phyloP scores from a whole-genome alignment of 2,113 vertebrate species.

The Taurulus bubalis region DNA sequence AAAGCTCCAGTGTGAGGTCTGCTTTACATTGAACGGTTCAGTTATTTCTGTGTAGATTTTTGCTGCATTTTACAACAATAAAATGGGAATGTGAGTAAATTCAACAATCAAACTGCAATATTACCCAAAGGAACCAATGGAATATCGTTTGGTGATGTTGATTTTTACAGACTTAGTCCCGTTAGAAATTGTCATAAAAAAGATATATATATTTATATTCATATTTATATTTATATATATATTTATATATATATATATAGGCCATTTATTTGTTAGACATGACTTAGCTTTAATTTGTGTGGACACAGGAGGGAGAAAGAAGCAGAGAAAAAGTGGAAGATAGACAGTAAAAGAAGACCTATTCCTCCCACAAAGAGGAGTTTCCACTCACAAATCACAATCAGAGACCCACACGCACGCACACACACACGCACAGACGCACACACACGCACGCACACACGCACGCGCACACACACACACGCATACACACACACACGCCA shows the following conservation, averaged over 20 bases:
- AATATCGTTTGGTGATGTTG: constrained; percentile 72
- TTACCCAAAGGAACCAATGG: constrained; percentile 67
- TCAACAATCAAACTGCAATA: constrained; percentile 70
- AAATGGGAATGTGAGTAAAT: constrained; percentile 71
- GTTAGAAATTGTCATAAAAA: constrained; percentile 82
- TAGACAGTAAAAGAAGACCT: constrained; percentile 75
- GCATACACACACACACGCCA: constrained; percentile 42
- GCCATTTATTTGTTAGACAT: constrained; percentile 77
- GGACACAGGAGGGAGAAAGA: constrained; percentile 73
- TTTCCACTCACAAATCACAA: constrained; percentile 48
- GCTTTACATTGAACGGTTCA: constrained; percentile 49
- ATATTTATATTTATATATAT: constrained; percentile 58
- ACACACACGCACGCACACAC: constrained; percentile 32
- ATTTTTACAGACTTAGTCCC: constrained; percentile 78
- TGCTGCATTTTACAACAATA: constrained; percentile 60
- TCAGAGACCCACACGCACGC: constrained; percentile 7
- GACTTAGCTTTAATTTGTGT: constrained; percentile 73
- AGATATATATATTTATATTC: constrained; percentile 77
- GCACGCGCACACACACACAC: constrained; percentile 20
- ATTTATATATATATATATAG: constrained; percentile 77
- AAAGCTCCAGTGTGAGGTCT: constrained; percentile 65
- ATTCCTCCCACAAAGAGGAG: constrained; percentile 66
- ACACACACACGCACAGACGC: constrained; percentile 13
- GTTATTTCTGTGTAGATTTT: constrained; percentile 49
- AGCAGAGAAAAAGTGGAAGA: constrained; percentile 74